phyloP scores from a whole-genome alignment of 2,888 invertebrate species.

The Andrena camellia region DNA sequence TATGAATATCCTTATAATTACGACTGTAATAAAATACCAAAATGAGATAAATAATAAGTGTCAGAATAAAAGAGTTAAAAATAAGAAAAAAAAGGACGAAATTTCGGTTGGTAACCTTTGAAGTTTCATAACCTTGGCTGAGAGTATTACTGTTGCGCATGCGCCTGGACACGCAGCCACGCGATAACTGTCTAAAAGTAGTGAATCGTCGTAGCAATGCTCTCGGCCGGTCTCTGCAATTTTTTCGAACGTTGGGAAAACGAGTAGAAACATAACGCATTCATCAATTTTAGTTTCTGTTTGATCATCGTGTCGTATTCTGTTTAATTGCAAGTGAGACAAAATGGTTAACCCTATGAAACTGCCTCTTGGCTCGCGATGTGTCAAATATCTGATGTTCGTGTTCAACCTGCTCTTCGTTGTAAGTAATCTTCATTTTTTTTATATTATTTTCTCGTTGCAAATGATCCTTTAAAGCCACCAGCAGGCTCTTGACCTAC shows the following conservation, averaged over 20 bases:
- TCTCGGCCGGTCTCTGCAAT: slow-evolving; percentile 45
- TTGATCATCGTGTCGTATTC: not conserved
- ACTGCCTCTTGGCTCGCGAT: slow-evolving; percentile 86
- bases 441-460: not conserved
- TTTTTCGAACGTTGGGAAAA: slow-evolving; percentile 41
- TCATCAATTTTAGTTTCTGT: not conserved
- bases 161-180: slow-evolving; percentile 38
- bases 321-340: not conserved
- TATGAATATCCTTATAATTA: not conserved
- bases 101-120: slow-evolving; percentile 44
- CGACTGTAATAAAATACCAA: not conserved
- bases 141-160: slow-evolving; percentile 28
- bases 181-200: slow-evolving; percentile 48
- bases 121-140: slow-evolving; percentile 57
- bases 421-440: slow-evolving; percentile 86
- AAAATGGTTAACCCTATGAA: slow-evolving; percentile 73
- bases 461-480: no score
- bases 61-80: not conserved
- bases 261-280: not conserved
- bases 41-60: not conserved
- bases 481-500: not conserved
- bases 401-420: slow-evolving; percentile 91
- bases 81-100: not conserved
- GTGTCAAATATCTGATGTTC: slow-evolving; percentile 90
- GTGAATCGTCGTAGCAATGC: slow-evolving; percentile 49